phyloP scores from a whole-genome alignment of 2,888 invertebrate species.

The Pyralis farinalis region DNA sequence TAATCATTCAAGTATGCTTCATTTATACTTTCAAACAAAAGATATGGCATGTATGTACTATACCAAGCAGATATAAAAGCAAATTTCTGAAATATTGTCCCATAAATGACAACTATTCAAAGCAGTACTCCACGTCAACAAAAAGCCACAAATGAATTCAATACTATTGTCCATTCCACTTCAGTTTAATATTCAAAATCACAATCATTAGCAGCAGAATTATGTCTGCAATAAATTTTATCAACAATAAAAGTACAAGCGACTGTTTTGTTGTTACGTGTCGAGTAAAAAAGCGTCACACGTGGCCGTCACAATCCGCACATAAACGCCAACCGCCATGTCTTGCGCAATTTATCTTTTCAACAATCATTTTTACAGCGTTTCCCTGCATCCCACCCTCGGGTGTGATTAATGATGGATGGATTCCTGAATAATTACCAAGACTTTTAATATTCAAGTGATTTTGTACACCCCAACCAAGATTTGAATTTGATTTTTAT shows the following conservation, averaged over 20 bases:
- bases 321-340: conserved; percentile 65
- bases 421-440: conserved; percentile 81
- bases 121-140: neutral
- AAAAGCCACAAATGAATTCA: conserved; percentile 11
- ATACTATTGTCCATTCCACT: conserved; percentile 25
- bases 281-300: conserved; percentile 32
- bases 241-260: conserved; percentile 40
- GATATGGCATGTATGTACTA: no score
- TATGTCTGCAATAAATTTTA: conserved; percentile 46
- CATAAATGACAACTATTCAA: neutral
- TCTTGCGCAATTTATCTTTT: conserved; percentile 77
- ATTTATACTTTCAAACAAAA: no score
- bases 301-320: conserved; percentile 44
- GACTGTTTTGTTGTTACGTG: conserved; percentile 39
- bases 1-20: no score
- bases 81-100: neutral
- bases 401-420: conserved; percentile 79
- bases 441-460: conserved; percentile 81
- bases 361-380: conserved; percentile 78
- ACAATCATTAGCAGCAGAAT: conserved; percentile 39
- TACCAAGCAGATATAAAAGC: no score
- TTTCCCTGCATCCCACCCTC: conserved; percentile 66
- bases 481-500: conserved; percentile 34
- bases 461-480: conserved; percentile 38
- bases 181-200: conserved; percentile 48